phyloP scores from a whole-genome alignment of 23 tunicate species.

The Styela clava region DNA sequence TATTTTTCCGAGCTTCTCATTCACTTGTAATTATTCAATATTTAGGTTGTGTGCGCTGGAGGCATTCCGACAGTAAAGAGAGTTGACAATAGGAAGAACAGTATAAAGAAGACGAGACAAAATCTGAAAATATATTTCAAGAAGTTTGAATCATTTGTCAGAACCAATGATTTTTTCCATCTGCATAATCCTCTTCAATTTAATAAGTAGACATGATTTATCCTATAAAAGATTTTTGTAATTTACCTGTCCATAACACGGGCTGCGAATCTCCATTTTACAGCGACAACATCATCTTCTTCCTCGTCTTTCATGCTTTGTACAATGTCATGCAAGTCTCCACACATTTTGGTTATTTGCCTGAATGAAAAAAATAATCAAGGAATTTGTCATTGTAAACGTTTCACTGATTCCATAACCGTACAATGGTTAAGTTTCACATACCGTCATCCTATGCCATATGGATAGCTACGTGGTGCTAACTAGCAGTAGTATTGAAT shows the following conservation, averaged over 20 bases:
- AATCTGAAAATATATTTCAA: constrained; percentile 49
- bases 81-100: constrained; percentile 72
- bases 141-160: background rate
- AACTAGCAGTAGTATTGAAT: no score
- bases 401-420: background rate
- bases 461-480: no score
- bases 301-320: constrained; percentile 69
- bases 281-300: constrained; percentile 66
- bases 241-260: constrained; percentile 81
- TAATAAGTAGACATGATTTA: no score
- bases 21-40: background rate
- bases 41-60: constrained; percentile 25
- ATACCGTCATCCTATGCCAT: no score
- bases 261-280: constrained; percentile 88
- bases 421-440: background rate
- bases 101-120: constrained; percentile 57
- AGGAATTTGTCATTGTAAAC: no score
- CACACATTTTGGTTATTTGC: constrained; percentile 41
- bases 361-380: constrained; percentile 31
- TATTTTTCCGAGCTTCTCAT: no score
- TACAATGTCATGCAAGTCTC: constrained; percentile 60
- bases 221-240: background rate
- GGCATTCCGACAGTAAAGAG: constrained; percentile 66
- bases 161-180: background rate
- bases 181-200: no score